Base-by-base conservation (phyloP, 2,797 vertebrate genomes). In the Acipenser transmontanus region DNA sequence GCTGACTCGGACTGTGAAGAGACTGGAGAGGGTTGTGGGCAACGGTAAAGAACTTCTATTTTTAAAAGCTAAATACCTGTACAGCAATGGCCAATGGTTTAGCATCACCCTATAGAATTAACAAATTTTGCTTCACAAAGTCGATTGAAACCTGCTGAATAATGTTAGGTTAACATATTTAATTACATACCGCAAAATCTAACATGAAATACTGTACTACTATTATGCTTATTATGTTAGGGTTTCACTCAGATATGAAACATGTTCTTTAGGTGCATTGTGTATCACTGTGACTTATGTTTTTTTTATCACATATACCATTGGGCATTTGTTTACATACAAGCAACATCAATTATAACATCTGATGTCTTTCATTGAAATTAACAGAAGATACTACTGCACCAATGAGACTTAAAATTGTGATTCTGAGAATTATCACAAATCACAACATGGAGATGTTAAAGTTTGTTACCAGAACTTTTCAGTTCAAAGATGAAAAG, bases 21-120 rank as follows among this genome's bases (percentile, higher is more conserved):
- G 85, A 86, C 86, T 85, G 85, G 83, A 85, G 87, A 87, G 74
- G 78, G 78, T 67, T 75, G 77, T 72, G 81, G 68, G 68, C 84
- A 64, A 83, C 88, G 88, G 88, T 89, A 88, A 69, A 49, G 47
- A n/a, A 10, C 17, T 61, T 61, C 20, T 10, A 20, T 20, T 20
- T 20, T 20, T 20, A 20, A 20, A 20, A 20, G 20, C 20, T 20
- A 20, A 20, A 20, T 20, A 20, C 20, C 20, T 20, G 20, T 20
- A 20, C 20, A 20, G 20, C 20, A 20, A 20, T 20, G 20, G 20
- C 2, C 20, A 20, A 20, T 20, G 20, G 20, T 20, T 20, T 20
- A 1, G 20, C 20, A 1, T 20, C 20, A 20, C 20, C 1, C 1
- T 20, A 20, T 20, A 20, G 20, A 20, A 20, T 20, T 20, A 20